Conservation (phyloP, 2,113 vertebrate species). For the Carollia perspicillata region DNA sequence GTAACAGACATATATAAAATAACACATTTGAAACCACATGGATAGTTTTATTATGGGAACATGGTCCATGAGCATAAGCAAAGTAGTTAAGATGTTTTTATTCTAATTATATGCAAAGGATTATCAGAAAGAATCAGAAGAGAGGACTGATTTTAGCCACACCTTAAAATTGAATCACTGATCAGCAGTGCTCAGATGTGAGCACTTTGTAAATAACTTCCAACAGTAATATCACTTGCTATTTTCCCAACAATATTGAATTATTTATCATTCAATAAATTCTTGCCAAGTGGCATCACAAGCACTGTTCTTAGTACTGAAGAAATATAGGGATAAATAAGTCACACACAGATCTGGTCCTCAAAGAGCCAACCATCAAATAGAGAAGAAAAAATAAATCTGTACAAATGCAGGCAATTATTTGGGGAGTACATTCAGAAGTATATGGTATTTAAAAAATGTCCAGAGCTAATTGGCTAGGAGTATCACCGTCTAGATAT, state of each 20-base stretch:
- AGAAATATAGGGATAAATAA: not conserved
- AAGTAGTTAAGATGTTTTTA: slow-evolving; percentile 9
- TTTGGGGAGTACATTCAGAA: not conserved
- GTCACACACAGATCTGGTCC: not conserved
- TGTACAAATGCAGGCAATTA: not conserved
- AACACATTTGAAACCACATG: not conserved
- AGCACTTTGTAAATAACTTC: slow-evolving; percentile 18
- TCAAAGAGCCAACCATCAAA: not conserved
- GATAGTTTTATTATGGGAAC: not conserved
- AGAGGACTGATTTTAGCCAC: not conserved
- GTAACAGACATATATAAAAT: not conserved
- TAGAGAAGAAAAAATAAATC: not conserved
- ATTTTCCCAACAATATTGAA: not conserved
- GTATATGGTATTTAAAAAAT: not conserved
- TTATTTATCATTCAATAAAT: not conserved
- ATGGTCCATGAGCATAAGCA: not conserved
- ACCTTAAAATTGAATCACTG: not conserved
- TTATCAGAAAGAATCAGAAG: not conserved
- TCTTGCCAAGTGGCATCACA: not conserved
- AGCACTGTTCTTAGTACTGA: not conserved
- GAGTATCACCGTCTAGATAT: not conserved
- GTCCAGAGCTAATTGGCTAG: not conserved
- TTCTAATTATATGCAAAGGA: slow-evolving; percentile 21
- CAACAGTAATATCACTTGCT: not conserved
- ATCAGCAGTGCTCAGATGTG: not conserved